phyloP scores from a whole-genome alignment of 2,797 vertebrate species.

The Myiotriccus ornatus region DNA sequence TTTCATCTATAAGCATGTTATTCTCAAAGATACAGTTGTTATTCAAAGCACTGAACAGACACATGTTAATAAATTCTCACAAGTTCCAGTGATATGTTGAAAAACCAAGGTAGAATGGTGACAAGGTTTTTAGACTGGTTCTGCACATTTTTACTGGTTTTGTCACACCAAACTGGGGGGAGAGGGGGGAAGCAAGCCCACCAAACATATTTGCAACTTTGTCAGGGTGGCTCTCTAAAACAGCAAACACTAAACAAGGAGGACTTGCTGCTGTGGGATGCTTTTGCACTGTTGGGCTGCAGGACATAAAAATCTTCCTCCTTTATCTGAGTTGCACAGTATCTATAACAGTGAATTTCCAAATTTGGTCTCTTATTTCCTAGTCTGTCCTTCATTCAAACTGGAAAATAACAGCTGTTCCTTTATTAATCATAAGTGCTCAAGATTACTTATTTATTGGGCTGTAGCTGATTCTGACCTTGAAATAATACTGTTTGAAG shows the following conservation, averaged over 20 bases:
- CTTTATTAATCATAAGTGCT: neutral
- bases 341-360: neutral
- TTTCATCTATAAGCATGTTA: neutral
- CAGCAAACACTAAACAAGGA: neutral
- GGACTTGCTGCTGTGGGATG: neutral
- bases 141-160: neutral
- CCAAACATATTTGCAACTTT: neutral
- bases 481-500: neutral
- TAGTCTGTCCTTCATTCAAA: neutral
- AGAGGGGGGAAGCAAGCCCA: rapidly evolving
- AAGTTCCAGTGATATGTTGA: neutral
- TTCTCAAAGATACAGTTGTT: neutral
- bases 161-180: rapidly evolving
- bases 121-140: neutral
- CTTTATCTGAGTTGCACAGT: neutral
- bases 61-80: neutral
- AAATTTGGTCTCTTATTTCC: neutral
- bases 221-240: neutral
- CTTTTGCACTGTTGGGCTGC: neutral
- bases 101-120: neutral
- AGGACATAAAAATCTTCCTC: neutral
- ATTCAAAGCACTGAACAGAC: neutral
- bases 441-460: neutral
- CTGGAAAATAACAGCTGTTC: neutral
- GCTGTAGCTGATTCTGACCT: neutral